Percentiles rank a stretch among this genome's conserved stretches.
These are phyloP conservation scores for Standfussiana lucernea DNA, from an alignment of 2,888 invertebrate genomes.

Conservation along the genomic window DNA sequence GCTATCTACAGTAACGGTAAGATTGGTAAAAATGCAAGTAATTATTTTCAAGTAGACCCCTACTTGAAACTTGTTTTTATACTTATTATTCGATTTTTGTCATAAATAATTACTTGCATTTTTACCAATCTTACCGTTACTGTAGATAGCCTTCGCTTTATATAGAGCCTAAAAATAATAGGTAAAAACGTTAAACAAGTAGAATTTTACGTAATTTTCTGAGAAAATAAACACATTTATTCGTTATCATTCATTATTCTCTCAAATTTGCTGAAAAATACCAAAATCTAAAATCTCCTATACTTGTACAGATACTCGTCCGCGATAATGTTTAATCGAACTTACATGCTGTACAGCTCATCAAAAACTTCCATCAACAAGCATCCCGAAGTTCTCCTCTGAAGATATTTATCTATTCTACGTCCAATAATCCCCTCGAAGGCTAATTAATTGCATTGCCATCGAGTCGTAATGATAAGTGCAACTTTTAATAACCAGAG, in stretches of 20 bases:
- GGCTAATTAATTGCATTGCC: slow-evolving; percentile 61
- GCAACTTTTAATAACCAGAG: slow-evolving; percentile 58
- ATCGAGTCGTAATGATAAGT: slow-evolving; percentile 51
- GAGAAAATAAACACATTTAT: not conserved
- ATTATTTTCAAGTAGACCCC: too few relatives aligned
- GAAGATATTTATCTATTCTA: slow-evolving; percentile 35
- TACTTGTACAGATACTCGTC: not conserved
- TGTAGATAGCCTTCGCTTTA: not conserved
- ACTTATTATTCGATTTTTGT: too few relatives aligned
- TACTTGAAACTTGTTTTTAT: too few relatives aligned
- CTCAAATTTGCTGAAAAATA: not conserved
- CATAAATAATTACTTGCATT: too few relatives aligned
- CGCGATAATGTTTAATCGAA: not conserved
- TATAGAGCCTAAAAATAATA: not conserved
- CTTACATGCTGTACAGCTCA: slow-evolving; percentile 3
- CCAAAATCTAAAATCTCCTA: not conserved
- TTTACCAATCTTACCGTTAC: not conserved
- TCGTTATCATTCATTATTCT: not conserved
- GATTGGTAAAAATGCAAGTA: too few relatives aligned
- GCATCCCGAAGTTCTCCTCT: slow-evolving; percentile 9
- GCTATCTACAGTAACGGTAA: not conserved
- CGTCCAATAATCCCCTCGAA: slow-evolving; percentile 9
- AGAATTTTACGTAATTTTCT: not conserved
- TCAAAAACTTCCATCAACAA: slow-evolving; percentile 2
- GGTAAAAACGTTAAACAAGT: not conserved